Conservation (phyloP, 2,888 invertebrate genomes). For the Pollenia angustigena region DNA sequence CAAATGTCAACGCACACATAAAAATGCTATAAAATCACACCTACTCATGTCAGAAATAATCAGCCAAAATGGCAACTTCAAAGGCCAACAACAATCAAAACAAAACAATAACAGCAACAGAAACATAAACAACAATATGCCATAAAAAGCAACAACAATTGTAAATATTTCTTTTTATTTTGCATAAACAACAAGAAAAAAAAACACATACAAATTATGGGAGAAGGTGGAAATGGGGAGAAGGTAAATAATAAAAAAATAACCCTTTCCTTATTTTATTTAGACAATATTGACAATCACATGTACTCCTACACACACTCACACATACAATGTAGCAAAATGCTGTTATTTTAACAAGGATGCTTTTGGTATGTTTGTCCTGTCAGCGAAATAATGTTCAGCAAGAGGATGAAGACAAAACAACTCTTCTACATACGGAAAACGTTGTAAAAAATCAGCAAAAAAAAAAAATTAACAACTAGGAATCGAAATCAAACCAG, state of each 20-base stretch:
- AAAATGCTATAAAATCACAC: conserved; percentile 82
- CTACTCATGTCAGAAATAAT: conserved; percentile 81
- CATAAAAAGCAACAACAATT: conserved; percentile 53
- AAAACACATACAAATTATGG: not conserved
- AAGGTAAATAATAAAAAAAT: conserved; percentile 49
- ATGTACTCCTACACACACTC: conserved; percentile 15
- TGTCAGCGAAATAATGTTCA: conserved; percentile 79
- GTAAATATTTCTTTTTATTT: conserved; percentile 73
- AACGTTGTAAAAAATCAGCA: conserved; percentile 70
- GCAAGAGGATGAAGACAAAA: conserved; percentile 51
- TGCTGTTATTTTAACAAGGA: conserved; percentile 56
- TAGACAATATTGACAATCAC: conserved; percentile 63
- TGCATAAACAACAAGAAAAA: conserved; percentile 78
- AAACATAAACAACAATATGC: conserved; percentile 16
- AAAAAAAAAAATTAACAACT: conserved; percentile 39
- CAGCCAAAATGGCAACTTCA: conserved; percentile 68
- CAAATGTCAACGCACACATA: conserved; percentile 78
- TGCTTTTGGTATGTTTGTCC: conserved; percentile 69
- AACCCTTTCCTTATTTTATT: conserved; percentile 56
- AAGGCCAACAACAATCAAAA: conserved; percentile 44
- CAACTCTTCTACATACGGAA: conserved; percentile 72
- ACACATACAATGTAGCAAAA: not conserved
- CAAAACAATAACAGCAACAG: conserved; percentile 41
- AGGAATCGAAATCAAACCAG: conserved; percentile 65
- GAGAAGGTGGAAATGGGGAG: not conserved